Percentiles rank a stretch among this genome's conserved stretches.
phyloP scores from a whole-genome alignment of 2,797 vertebrate genomes.

The Hypotaenidia okinawae region DNA sequence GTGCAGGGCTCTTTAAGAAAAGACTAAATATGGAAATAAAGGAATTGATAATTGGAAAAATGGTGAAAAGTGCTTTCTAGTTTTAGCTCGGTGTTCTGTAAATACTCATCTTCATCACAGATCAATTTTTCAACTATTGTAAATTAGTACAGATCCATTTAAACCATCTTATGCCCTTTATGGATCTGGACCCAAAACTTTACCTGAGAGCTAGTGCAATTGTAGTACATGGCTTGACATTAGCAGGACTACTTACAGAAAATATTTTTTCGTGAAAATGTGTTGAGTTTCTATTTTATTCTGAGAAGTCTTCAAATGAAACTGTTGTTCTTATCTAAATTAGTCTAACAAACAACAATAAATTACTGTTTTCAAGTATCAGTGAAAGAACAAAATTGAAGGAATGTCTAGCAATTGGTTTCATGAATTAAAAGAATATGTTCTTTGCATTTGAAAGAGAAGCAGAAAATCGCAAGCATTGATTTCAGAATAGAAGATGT shows the following conservation, averaged over 20 bases:
- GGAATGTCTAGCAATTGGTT: constrained; percentile 11
- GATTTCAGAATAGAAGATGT: constrained; percentile 36
- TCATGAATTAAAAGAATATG: constrained; percentile 25
- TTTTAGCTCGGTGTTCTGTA: background rate
- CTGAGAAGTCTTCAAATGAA: background rate
- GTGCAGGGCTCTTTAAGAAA: background rate
- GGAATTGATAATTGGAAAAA: background rate
- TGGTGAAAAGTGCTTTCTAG: background rate
- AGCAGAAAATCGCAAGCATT: constrained; percentile 47
- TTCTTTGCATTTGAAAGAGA: constrained; percentile 27
- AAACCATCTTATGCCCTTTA: background rate
- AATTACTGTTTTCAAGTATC: constrained; percentile 3
- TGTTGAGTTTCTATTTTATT: background rate
- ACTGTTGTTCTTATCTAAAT: background rate
- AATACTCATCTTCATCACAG: background rate
- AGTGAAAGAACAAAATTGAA: background rate
- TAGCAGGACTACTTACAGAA: background rate
- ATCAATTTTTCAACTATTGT: background rate
- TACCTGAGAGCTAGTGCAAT: background rate
- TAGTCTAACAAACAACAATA: constrained; percentile 20
- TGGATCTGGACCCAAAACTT: background rate
- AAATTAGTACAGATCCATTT: background rate
- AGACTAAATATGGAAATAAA: background rate
- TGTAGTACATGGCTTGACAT: background rate
- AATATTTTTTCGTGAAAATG: background rate